phyloP scores from a whole-genome alignment of 1,140 invertebrate species.

The Ostrea edulis region DNA sequence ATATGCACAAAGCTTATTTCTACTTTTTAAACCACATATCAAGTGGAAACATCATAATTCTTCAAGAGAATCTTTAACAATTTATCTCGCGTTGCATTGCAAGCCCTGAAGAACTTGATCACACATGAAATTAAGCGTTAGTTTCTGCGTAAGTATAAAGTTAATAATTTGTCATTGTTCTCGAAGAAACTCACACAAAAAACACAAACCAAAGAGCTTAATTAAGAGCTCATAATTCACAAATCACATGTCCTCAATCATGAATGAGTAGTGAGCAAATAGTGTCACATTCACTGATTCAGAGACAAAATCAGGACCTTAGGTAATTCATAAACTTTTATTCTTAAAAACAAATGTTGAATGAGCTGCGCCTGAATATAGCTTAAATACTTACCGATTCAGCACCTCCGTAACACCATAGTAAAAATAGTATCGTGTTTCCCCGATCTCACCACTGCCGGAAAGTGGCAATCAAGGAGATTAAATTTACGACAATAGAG shows the following conservation, averaged over 20 bases:
- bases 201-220: neutral
- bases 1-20: neutral
- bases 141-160: neutral
- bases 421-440: slow-evolving; percentile 32
- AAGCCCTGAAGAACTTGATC: neutral
- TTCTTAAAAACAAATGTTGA: neutral
- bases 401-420: slow-evolving; percentile 18
- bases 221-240: slow-evolving; percentile 1
- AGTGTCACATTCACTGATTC: neutral
- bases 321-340: neutral
- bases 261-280: neutral
- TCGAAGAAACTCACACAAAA: neutral
- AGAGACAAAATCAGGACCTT: neutral
- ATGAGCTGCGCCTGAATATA: neutral
- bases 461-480: slow-evolving; percentile 9
- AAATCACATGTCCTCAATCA: neutral
- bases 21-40: neutral
- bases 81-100: too few relatives aligned
- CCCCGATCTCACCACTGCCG: slow-evolving; percentile 8
- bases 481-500: slow-evolving; percentile 11
- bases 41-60: neutral
- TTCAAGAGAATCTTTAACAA: neutral
- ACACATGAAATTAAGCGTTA: neutral
- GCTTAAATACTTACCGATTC: neutral
- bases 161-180: neutral